Conservation (phyloP, 2,797 vertebrate genomes). For the Dicrostonyx torquatus region DNA sequence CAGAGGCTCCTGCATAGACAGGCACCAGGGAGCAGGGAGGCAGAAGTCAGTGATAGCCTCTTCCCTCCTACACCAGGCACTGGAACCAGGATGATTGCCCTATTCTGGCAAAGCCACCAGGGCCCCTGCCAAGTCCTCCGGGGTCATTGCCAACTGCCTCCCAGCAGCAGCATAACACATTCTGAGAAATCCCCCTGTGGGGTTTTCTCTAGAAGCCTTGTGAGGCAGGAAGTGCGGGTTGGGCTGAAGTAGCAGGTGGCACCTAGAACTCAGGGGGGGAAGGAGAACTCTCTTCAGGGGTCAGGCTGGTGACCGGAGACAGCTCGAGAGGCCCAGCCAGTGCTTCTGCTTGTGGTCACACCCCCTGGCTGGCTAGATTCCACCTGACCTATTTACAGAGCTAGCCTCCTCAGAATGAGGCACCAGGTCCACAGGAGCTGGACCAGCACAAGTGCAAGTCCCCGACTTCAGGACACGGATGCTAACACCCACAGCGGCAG, state of each 20-base stretch:
- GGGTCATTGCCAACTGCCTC: slow-evolving; percentile 39
- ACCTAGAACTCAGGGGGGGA: neutral
- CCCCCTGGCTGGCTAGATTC: neutral
- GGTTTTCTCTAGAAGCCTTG: slow-evolving; percentile 38
- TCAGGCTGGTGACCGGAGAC: accelerated
- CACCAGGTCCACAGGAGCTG: neutral
- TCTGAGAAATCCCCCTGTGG: slow-evolving; percentile 52
- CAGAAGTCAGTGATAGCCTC: neutral
- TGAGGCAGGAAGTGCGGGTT: slow-evolving; percentile 57
- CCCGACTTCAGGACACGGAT: neutral
- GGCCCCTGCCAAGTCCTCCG: neutral
- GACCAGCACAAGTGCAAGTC: neutral
- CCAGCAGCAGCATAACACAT: neutral
- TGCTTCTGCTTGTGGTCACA: too few species aligned
- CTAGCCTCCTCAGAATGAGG: too few species aligned
- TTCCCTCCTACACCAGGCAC: neutral
- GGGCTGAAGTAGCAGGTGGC: neutral
- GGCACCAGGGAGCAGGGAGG: neutral
- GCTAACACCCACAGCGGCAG: neutral
- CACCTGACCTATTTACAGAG: neutral
- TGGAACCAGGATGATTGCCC: neutral
- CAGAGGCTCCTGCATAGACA: neutral
- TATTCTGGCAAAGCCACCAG: neutral
- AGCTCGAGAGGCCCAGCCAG: neutral
- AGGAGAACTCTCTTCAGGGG: neutral